phyloP scores from a whole-genome alignment of 1,140 invertebrate species.

The Lineus longissimus region DNA sequence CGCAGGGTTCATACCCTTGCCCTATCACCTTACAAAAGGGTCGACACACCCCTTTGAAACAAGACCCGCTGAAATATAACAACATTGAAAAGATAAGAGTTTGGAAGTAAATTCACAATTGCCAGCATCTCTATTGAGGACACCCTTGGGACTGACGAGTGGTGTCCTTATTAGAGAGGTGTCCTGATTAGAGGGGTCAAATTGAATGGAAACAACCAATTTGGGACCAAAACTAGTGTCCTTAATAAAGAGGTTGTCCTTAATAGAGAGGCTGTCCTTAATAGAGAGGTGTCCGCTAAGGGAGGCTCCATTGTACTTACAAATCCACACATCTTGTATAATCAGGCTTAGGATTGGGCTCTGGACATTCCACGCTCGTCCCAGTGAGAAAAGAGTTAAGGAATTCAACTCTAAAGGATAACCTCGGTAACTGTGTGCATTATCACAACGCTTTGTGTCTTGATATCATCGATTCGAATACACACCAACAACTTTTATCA shows the following conservation, averaged over 20 bases:
- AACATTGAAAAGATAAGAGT: slow-evolving; percentile 1
- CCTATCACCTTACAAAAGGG: slow-evolving; percentile 91
- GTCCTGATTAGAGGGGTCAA: not conserved
- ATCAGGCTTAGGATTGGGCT: slow-evolving; percentile 81
- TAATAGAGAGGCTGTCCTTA: not conserved
- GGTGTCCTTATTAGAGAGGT: not conserved
- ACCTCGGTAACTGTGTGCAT: no score
- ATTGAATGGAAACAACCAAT: no score
- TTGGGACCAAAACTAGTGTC: no score
- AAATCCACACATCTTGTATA: slow-evolving; percentile 78
- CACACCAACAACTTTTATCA: no score
- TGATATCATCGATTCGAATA: no score
- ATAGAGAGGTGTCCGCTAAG: not conserved
- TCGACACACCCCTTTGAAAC: slow-evolving; percentile 78
- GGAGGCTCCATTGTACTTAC: slow-evolving; percentile 23
- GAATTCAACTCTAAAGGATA: slow-evolving; percentile 1
- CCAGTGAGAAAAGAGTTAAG: slow-evolving; percentile 60
- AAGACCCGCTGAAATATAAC: slow-evolving; percentile 66
- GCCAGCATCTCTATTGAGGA: not conserved
- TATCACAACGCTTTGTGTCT: no score
- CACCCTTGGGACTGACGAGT: not conserved
- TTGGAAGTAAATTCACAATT: not conserved
- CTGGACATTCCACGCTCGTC: slow-evolving; percentile 67
- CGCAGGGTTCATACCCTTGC: slow-evolving; percentile 81
- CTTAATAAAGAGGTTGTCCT: slow-evolving; percentile 9